Percentiles rank a stretch among this genome's conserved stretches.
Evolutionary conservation across 2,797 vertebrate species (phyloP).

Genomic region (Octomys mimax): DNA sequence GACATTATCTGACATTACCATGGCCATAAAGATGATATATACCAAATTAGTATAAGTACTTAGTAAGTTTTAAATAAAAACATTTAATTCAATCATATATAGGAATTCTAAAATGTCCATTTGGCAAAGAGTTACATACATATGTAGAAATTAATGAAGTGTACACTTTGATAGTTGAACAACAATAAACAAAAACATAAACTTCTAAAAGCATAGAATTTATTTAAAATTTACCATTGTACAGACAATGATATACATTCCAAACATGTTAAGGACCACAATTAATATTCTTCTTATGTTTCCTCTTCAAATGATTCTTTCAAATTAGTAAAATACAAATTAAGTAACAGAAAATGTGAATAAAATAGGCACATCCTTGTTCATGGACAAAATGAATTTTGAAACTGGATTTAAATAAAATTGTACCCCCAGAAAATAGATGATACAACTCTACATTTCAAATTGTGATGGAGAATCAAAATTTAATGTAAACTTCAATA

Average conservation of each 20-base stretch:
- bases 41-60: not conserved
- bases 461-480: not conserved
- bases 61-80: not conserved
- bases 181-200: not conserved
- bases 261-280: not conserved
- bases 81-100: not conserved
- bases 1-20: not conserved
- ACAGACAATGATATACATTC: not conserved
- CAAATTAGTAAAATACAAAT: not conserved
- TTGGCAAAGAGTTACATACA: not conserved
- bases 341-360: constrained; percentile 9
- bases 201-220: not conserved
- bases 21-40: not conserved
- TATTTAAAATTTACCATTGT: not conserved
- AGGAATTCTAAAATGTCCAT: not conserved
- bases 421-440: not conserved
- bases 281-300: not conserved
- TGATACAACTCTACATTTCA: not conserved
- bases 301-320: not conserved
- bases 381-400: not conserved
- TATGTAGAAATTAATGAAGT: not conserved
- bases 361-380: not conserved
- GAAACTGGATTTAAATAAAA: constrained; percentile 12
- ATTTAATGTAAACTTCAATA: not conserved
- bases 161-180: not conserved